Conservation (phyloP, 2,888 invertebrate species). For the Volucella inanis region DNA sequence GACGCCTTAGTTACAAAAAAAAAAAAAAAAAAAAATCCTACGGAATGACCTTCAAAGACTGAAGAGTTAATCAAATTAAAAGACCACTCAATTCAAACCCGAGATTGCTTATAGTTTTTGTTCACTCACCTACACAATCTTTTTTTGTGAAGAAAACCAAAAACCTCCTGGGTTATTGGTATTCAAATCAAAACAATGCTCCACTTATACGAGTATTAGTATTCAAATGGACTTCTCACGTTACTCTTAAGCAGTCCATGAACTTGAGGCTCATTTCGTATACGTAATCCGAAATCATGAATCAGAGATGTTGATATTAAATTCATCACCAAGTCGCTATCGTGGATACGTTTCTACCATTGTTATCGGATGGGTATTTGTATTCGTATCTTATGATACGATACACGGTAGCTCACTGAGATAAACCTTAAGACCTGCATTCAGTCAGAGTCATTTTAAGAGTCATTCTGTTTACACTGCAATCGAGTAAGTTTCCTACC, state of each 20-base stretch:
- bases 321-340: constrained; percentile 1
- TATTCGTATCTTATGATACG: background rate
- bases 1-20: too few species aligned
- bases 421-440: background rate
- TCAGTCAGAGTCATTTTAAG: too few species aligned
- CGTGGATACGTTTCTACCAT: constrained; percentile 5
- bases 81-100: too few species aligned
- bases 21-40: too few species aligned
- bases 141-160: background rate
- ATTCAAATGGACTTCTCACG: constrained; percentile 9
- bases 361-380: constrained; percentile 5
- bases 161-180: background rate
- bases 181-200: background rate
- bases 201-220: background rate
- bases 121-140: too few species aligned
- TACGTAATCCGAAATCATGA: constrained; percentile 4
- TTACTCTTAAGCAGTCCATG: constrained; percentile 22
- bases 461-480: constrained; percentile 28
- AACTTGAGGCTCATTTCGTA: constrained; percentile 14
- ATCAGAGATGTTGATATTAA: background rate
- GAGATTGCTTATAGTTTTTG: too few species aligned
- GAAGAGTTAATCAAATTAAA: too few species aligned
- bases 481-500: constrained; percentile 52
- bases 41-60: too few species aligned
- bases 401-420: background rate